Conservation (phyloP, 2,797 vertebrate species). For the Hapalemur alaotrensis region DNA sequence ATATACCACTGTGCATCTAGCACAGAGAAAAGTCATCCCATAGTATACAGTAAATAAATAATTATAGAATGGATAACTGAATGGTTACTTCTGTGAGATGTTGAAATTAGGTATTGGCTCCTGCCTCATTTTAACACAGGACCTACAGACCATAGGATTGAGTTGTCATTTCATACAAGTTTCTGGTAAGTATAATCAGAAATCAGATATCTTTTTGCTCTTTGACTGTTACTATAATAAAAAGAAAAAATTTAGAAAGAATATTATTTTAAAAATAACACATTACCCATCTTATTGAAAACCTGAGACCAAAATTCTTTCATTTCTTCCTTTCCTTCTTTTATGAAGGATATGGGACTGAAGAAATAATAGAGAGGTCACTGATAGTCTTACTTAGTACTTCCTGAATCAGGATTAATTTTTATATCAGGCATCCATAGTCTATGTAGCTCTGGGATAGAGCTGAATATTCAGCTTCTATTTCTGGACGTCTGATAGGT, state of each 20-base stretch:
- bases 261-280: background rate
- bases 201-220: background rate
- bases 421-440: constrained; percentile 34
- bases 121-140: background rate
- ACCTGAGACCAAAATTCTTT: background rate
- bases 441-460: constrained; percentile 25
- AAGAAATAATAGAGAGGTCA: constrained; percentile 14
- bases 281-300: background rate
- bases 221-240: background rate
- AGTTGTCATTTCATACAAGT: background rate
- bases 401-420: constrained; percentile 36
- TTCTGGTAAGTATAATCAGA: background rate
- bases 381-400: constrained; percentile 16
- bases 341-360: background rate
- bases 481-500: background rate
- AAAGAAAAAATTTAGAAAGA: background rate
- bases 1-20: background rate
- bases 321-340: background rate
- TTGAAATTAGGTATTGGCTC: background rate
- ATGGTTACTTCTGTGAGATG: background rate
- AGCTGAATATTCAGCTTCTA: constrained; percentile 17
- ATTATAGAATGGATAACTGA: background rate
- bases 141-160: background rate
- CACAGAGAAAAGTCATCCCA: background rate
- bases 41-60: background rate